Evolutionary conservation across 2,888 invertebrate species (phyloP).

Genomic region (Drosophila quasianomalipes): DNA sequence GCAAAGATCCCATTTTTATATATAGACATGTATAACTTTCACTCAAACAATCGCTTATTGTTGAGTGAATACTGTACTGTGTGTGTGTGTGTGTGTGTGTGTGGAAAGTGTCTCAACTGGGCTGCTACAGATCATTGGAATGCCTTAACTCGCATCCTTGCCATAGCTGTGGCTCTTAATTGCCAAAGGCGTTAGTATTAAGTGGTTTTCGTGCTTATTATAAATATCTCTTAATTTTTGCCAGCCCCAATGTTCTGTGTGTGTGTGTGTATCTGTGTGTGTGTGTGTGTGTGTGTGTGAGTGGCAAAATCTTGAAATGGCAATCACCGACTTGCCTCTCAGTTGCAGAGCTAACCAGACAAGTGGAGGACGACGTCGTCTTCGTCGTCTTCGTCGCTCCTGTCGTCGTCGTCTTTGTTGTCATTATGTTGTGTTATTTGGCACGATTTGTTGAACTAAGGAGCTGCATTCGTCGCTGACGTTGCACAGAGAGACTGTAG

Average conservation of each 20-base stretch:
- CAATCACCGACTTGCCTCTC: slow-evolving; percentile 74
- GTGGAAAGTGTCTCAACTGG: slow-evolving; percentile 37
- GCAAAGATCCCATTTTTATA: neutral
- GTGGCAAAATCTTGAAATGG: slow-evolving; percentile 78
- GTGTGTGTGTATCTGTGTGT: slow-evolving; percentile 14
- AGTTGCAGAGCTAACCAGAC: slow-evolving; percentile 50
- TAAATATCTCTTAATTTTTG: slow-evolving; percentile 85
- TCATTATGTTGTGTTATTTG: slow-evolving; percentile 83
- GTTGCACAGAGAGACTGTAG: slow-evolving; percentile 7
- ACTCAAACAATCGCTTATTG: neutral
- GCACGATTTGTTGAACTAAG: slow-evolving; percentile 83
- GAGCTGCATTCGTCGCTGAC: slow-evolving; percentile 43
- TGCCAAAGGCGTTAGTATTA: slow-evolving; percentile 85
- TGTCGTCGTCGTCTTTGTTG: slow-evolving; percentile 79
- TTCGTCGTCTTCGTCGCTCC: slow-evolving; percentile 43
- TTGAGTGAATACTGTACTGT: slow-evolving; percentile 2
- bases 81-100: slow-evolving; percentile 18
- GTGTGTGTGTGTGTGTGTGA: slow-evolving; percentile 37
- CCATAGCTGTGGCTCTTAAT: slow-evolving; percentile 72
- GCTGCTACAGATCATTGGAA: slow-evolving; percentile 52
- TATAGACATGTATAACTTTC: neutral
- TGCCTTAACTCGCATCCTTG: slow-evolving; percentile 63
- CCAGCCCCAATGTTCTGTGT: slow-evolving; percentile 52
- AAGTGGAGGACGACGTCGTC: slow-evolving; percentile 66
- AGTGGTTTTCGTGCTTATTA: slow-evolving; percentile 85